phyloP scores from a whole-genome alignment of 1,140 invertebrate genomes.

The Aleiodes sp. region DNA sequence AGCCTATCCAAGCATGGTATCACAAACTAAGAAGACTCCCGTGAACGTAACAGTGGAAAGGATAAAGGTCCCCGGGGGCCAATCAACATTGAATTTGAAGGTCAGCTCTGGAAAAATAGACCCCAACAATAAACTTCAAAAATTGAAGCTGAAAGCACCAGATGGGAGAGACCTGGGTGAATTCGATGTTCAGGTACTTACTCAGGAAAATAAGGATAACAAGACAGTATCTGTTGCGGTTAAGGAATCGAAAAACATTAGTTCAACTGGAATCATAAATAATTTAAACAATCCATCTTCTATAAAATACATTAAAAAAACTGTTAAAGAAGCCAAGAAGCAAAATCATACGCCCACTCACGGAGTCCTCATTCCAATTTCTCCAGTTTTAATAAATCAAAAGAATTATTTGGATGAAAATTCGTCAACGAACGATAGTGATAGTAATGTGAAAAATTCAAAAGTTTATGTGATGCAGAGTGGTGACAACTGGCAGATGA shows the following conservation, averaged over 20 bases:
- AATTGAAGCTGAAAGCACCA: slow-evolving; percentile 26
- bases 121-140: background rate
- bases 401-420: background rate
- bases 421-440: background rate
- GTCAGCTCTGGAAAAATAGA: background rate
- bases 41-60: slow-evolving; percentile 7
- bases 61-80: background rate
- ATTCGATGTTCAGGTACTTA: slow-evolving; percentile 24
- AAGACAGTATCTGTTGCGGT: slow-evolving; percentile 20
- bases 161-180: slow-evolving; percentile 31
- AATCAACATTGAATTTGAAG: background rate
- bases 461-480: background rate
- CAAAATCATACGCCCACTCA: background rate
- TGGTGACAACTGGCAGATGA: background rate
- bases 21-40: background rate
- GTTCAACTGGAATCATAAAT: too few species aligned
- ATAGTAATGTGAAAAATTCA: background rate
- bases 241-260: too few species aligned
- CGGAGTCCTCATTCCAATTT: slow-evolving; percentile 19
- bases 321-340: background rate
- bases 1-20: slow-evolving; percentile 36
- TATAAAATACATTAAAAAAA: slow-evolving; percentile 1
- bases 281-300: too few species aligned
- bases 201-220: slow-evolving; percentile 3
- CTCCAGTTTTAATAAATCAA: background rate